Conservation (phyloP, 1,140 invertebrate genomes). For the Drosophila parabipectinata region DNA sequence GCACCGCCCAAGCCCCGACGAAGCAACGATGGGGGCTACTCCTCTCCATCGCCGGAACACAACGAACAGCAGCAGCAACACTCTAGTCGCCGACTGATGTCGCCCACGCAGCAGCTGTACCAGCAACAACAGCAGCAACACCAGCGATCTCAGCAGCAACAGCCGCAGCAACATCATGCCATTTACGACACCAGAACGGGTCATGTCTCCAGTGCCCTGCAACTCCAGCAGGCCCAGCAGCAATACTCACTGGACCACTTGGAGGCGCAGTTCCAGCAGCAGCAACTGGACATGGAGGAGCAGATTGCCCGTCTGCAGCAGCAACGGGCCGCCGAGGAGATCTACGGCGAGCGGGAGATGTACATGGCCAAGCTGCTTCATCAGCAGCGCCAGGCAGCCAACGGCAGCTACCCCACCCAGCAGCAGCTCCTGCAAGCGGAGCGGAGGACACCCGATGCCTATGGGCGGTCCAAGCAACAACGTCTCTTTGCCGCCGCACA, state of each 20-base stretch:
- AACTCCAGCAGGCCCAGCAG: constrained; percentile 73
- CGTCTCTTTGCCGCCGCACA: constrained; percentile 83
- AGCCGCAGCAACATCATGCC: constrained; percentile 78
- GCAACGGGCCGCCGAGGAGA: constrained; percentile 71
- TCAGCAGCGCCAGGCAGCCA: constrained; percentile 60
- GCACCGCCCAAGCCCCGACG: constrained; percentile 94
- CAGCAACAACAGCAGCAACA: constrained; percentile 66
- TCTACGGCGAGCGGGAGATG: constrained; percentile 78
- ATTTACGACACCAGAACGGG: constrained; percentile 81
- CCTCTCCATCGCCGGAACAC: constrained; percentile 88
- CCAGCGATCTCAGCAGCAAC: constrained; percentile 70
- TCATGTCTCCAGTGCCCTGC: constrained; percentile 73
- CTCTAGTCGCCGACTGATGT: constrained; percentile 72
- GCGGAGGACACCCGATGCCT: constrained; percentile 92
- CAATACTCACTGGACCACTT: constrained; percentile 76
- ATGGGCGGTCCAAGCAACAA: constrained; percentile 88
- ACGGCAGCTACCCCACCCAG: constrained; percentile 55
- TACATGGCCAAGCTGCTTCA: constrained; percentile 82
- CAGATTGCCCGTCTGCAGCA: constrained; percentile 74
- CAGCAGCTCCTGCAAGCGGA: constrained; percentile 84
- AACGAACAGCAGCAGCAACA: constrained; percentile 71
- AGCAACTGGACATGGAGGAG: constrained; percentile 78
- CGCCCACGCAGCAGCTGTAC: constrained; percentile 83
- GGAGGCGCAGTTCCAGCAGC: constrained; percentile 78
- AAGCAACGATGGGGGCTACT: constrained; percentile 88